Evolutionary conservation across 2,888 invertebrate species (phyloP).

Genomic region (Stramonita haemastoma): DNA sequence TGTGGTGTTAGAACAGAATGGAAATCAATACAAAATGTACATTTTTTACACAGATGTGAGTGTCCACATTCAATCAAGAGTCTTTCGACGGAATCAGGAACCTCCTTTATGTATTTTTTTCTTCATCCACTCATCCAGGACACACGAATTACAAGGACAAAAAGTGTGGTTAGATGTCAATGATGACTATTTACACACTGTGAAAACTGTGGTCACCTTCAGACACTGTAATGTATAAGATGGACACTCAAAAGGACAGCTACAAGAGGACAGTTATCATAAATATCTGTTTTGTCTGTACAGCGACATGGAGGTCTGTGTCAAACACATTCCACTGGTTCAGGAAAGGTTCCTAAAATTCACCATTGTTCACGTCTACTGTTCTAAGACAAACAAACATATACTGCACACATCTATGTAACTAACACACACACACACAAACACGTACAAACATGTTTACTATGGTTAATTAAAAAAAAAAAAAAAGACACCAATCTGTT

Average conservation of each 20-base stretch:
- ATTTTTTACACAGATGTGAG: neutral
- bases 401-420: neutral
- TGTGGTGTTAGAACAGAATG: neutral
- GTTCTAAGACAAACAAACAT: too few species aligned
- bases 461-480: too few species aligned
- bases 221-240: neutral
- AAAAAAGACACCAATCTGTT: too few species aligned
- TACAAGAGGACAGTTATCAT: neutral
- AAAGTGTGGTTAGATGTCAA: neutral
- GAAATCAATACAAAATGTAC: constrained; percentile 10
- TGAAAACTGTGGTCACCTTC: neutral
- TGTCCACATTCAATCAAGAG: too few species aligned
- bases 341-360: too few species aligned
- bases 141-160: neutral
- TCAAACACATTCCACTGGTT: neutral
- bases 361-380: too few species aligned
- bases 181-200: constrained; percentile 6
- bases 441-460: too few species aligned
- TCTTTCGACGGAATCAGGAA: too few species aligned
- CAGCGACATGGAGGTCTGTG: neutral
- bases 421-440: neutral
- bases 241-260: neutral
- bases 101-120: neutral
- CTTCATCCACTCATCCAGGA: neutral
- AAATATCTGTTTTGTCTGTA: neutral